A percentile compares a stretch with the other conserved stretches of the same genome.
Evolutionary conservation across 2,113 vertebrate genomes (phyloP).

Genomic region (Gallinago media): DNA sequence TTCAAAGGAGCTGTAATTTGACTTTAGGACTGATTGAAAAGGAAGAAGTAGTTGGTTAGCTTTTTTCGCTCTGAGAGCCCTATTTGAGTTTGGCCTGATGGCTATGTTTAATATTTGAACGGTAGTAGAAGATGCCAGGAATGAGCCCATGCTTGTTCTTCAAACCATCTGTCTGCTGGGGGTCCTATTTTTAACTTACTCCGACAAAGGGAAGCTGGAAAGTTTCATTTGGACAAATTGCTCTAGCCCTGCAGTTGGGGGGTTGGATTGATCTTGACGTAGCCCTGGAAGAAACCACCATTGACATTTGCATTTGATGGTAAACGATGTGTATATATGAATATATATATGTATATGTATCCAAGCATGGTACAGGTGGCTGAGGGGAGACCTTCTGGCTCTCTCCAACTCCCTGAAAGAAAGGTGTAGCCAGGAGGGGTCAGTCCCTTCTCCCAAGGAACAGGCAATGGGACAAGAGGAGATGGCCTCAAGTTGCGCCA

Average conservation of each 20-base stretch:
- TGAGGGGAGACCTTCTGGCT: not conserved
- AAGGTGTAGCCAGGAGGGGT: not conserved
- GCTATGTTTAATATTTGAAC: constrained; percentile 29
- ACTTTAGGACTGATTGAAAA: not conserved
- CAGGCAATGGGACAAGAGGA: not conserved
- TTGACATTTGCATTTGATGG: constrained; percentile 47
- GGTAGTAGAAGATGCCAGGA: not conserved
- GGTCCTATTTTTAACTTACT: not conserved
- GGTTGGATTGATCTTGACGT: constrained; percentile 32
- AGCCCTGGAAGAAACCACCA: not conserved
- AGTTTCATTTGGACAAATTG: not conserved
- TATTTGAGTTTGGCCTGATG: not conserved
- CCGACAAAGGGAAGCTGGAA: not conserved
- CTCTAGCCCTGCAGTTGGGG: not conserved
- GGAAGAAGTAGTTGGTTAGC: not conserved
- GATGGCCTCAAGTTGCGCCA: not conserved
- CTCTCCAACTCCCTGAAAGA: not conserved
- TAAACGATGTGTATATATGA: not conserved
- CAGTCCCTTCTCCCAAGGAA: not conserved
- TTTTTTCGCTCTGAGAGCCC: not conserved
- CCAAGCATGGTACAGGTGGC: not conserved
- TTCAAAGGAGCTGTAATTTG: constrained; percentile 20
- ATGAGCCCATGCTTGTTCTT: not conserved
- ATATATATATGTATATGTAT: not conserved
- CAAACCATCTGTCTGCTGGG: not conserved